A percentile compares a stretch with the other conserved stretches of the same genome.
Evolutionary conservation across 2,113 vertebrate species (phyloP).

Genomic region (Tangachromis dhanisi): DNA sequence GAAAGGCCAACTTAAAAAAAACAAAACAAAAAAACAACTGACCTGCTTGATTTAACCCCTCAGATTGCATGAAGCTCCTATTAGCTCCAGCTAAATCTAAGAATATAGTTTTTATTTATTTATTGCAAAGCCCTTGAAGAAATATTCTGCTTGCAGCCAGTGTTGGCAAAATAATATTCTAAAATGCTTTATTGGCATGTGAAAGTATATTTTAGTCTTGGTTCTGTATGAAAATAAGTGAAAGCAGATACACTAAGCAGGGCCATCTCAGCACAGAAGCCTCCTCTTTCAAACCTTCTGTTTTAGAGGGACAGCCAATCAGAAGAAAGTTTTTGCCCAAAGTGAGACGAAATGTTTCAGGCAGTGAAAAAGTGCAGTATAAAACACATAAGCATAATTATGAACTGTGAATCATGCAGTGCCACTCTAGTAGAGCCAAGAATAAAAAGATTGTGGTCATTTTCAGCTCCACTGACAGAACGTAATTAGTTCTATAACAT

Average conservation of each 20-base stretch:
- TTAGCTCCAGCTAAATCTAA: not conserved
- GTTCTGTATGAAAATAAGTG: not conserved
- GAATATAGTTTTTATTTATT: not conserved
- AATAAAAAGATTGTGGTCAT: not conserved
- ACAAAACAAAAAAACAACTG: not conserved
- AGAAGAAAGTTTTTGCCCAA: not conserved
- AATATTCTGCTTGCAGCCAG: not conserved
- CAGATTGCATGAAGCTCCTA: not conserved
- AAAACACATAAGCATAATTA: not conserved
- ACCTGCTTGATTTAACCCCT: not conserved
- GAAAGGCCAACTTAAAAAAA: not conserved
- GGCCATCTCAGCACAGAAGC: not conserved
- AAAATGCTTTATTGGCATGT: not conserved
- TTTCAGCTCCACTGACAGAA: not conserved
- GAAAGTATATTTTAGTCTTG: not conserved
- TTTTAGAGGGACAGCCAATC: not conserved
- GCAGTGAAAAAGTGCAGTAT: not conserved
- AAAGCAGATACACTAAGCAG: not conserved
- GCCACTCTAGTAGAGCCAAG: not conserved
- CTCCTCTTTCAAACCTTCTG: not conserved
- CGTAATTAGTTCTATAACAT: not conserved
- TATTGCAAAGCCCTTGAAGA: not conserved
- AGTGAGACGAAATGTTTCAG: not conserved
- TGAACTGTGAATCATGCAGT: not conserved
- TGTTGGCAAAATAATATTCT: not conserved